A percentile compares a stretch with the other conserved stretches of the same genome.
Conservation (phyloP, 2,113 vertebrate genomes). For the Chloropsis hardwickii region DNA sequence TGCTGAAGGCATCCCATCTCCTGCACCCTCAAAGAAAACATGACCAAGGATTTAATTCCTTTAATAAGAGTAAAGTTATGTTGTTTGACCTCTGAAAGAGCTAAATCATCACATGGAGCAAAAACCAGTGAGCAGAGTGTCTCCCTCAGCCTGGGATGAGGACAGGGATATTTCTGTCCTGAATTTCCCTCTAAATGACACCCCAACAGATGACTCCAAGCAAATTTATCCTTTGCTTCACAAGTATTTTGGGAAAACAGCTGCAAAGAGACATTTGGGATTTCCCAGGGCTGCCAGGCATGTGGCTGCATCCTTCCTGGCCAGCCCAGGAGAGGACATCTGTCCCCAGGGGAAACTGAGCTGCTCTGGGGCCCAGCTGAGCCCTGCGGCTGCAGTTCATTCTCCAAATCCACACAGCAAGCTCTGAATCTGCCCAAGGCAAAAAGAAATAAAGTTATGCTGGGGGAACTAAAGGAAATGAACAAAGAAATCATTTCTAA, state of each 20-base stretch:
- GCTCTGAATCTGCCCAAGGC: background rate
- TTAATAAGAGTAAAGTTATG: background rate
- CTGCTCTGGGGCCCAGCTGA: background rate
- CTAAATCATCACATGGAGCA: background rate
- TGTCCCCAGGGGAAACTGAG: background rate
- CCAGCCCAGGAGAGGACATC: background rate
- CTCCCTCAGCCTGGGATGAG: background rate
- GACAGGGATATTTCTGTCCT: background rate
- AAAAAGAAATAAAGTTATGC: background rate
- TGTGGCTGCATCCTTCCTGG: background rate
- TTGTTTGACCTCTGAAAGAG: background rate
- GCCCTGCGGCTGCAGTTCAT: background rate
- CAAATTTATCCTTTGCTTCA: background rate
- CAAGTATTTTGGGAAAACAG: background rate
- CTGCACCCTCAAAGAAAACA: background rate
- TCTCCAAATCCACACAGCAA: background rate
- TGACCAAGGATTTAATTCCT: background rate
- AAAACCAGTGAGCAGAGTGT: background rate
- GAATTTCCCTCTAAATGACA: background rate
- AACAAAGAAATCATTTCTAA: slow-evolving; percentile 47
- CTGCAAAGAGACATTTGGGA: background rate
- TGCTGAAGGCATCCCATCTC: background rate
- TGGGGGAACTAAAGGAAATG: background rate
- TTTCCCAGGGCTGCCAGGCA: background rate
- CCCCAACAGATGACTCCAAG: background rate